phyloP scores from a whole-genome alignment of 2,113 vertebrate species.

The Podocnemis expansa region DNA sequence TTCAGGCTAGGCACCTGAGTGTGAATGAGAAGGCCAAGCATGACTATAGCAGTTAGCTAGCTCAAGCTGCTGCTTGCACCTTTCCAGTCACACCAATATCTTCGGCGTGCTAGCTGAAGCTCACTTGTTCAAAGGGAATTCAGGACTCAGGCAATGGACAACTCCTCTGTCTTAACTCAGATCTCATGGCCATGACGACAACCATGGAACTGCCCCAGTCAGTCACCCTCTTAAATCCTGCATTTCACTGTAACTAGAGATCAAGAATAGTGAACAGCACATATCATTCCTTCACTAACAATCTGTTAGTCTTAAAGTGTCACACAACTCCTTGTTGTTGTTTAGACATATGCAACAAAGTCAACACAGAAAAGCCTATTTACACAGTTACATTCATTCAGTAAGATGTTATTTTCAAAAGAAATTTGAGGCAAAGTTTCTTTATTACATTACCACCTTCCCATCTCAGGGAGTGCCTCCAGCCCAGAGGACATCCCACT shows the following conservation, averaged over 20 bases:
- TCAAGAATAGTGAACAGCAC: neutral
- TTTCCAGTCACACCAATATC: neutral
- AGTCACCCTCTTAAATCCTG: neutral
- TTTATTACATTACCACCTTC: neutral
- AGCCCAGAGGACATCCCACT: constrained; percentile 5
- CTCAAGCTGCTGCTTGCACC: neutral
- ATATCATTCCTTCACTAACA: neutral
- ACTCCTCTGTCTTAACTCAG: neutral
- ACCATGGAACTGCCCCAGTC: neutral
- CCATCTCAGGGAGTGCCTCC: constrained; percentile 6
- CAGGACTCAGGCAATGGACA: neutral
- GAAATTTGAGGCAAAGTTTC: neutral
- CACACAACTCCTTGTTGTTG: no score
- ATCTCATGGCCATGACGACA: neutral
- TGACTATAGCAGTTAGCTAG: neutral
- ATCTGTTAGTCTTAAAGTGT: no score
- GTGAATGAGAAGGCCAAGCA: neutral
- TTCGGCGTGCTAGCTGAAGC: neutral
- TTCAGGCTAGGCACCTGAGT: neutral
- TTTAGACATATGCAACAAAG: constrained; percentile 2
- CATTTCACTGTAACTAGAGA: neutral
- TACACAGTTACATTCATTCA: neutral
- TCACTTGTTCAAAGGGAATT: neutral
- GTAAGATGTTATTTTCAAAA: constrained; percentile 32
- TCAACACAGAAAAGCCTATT: constrained; percentile 7